phyloP scores from a whole-genome alignment of 2,888 invertebrate species.

The Lasius platythorax region DNA sequence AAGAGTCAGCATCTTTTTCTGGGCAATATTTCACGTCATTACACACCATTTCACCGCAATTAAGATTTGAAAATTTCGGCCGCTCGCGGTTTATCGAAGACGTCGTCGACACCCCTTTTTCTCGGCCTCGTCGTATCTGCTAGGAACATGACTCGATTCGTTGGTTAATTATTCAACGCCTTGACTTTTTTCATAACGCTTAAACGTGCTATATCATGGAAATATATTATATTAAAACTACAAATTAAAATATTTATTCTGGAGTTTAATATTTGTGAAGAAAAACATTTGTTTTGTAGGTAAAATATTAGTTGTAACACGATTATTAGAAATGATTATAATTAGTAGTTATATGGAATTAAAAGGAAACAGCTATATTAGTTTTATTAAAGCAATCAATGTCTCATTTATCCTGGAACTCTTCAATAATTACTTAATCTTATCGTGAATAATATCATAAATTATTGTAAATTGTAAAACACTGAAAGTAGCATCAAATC shows the following conservation, averaged over 20 bases:
- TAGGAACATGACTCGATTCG: neutral
- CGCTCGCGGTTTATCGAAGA: constrained; percentile 69
- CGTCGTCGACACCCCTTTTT: neutral
- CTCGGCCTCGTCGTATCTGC: neutral
- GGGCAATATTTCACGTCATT: constrained; percentile 83
- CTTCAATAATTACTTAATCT: neutral
- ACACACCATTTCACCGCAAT: constrained; percentile 83
- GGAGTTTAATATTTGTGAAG: neutral
- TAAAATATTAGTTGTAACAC: neutral
- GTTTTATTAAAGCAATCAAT: neutral
- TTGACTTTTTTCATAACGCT: neutral
- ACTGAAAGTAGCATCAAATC: too few species aligned
- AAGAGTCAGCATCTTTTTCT: constrained; percentile 84
- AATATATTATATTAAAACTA: neutral
- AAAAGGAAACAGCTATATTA: neutral
- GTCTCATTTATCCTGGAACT: neutral
- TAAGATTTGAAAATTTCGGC: constrained; percentile 79
- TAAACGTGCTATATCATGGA: neutral
- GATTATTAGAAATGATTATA: neutral
- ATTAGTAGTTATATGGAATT: neutral
- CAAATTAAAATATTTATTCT: neutral
- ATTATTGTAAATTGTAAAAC: neutral
- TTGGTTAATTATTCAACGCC: constrained; percentile 13
- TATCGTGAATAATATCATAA: neutral
- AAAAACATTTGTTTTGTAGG: neutral